Evolutionary conservation across 2,797 vertebrate genomes (phyloP).

Genomic region (Propithecus perrieri): DNA sequence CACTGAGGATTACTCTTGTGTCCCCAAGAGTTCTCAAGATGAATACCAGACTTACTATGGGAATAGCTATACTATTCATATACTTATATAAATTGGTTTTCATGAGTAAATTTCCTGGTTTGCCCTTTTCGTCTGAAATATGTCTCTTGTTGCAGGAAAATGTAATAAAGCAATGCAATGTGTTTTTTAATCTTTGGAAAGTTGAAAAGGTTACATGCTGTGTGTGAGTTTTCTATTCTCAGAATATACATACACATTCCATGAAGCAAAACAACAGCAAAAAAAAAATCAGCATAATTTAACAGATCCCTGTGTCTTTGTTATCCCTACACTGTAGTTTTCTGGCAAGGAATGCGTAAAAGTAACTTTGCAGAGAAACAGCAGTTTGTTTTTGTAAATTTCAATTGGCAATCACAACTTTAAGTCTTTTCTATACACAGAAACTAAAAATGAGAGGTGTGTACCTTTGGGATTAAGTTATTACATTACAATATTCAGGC

Average conservation of each 20-base stretch:
- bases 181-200: slow-evolving; percentile 69
- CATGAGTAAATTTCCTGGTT: slow-evolving; percentile 70
- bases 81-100: slow-evolving; percentile 77
- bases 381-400: slow-evolving; percentile 24
- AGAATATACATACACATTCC: slow-evolving; percentile 42
- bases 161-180: slow-evolving; percentile 69
- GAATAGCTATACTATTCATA: slow-evolving; percentile 48
- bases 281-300: slow-evolving; percentile 5
- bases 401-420: slow-evolving; percentile 54
- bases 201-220: slow-evolving; percentile 70
- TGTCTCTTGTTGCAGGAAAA: slow-evolving; percentile 65
- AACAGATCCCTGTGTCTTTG: slow-evolving; percentile 45
- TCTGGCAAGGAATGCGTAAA: slow-evolving; percentile 43
- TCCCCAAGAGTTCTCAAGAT: slow-evolving; percentile 69
- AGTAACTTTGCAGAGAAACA: slow-evolving; percentile 46
- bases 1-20: slow-evolving; percentile 66
- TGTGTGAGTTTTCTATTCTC: slow-evolving; percentile 58
- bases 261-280: slow-evolving; percentile 35
- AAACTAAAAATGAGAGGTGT: slow-evolving; percentile 33
- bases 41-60: slow-evolving; percentile 45
- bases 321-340: not conserved
- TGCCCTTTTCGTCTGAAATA: slow-evolving; percentile 74
- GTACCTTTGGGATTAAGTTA: slow-evolving; percentile 16
- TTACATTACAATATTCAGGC: not conserved
- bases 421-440: not conserved